Base-by-base conservation (phyloP, 2,797 vertebrate species). In the Pipistrellus pipistrellus region DNA sequence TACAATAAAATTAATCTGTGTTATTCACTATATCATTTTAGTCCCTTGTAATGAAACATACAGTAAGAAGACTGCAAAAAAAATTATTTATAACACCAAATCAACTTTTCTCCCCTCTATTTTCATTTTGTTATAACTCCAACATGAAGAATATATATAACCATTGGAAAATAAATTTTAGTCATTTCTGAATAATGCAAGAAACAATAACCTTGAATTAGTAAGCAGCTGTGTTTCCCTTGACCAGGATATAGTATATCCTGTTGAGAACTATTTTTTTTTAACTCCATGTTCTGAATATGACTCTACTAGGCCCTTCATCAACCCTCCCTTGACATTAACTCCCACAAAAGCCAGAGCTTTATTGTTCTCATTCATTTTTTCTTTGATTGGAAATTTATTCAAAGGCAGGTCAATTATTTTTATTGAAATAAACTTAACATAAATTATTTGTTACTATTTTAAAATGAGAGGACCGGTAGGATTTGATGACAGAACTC, bases 371-470 rank as follows among this genome's bases (percentile, higher is more conserved):
- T 59, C 78, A 82, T 83, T 51, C 62, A 38, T 69, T 73, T 21
- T 13, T 46, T 0, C 9, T 77, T 85, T 77, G 1, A 72, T 82
- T 66, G 51, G 13, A 41, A 77, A 64, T 78, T 38, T 77, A 6
- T 69, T 76, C 21, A 13, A 72, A 85, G 11, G 2, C 1, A 48
- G 3, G 18, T 35, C 20, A 25, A 72, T 66, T 81, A 48, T 69
- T 91, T 90, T 76, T 78, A 51, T 15, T 84, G 7, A 66, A 71
- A 85, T 15, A 6, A 75, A n/a, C 20, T 72, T 57, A 89, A 62
- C 30, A 55, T 55, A 66, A 87, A 72, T 32, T 55, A 38, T 38
- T 4, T 66, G 12, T 38, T 73, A 72, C 14, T 51, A 30, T 9
- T 59, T 85, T 18, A 72, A 90, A 57, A 14, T 46, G 11, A 46